A percentile compares a stretch with the other conserved stretches of the same genome.
Evolutionary conservation across 2,888 invertebrate species (phyloP).

Genomic region (Alloscopus bannaensis): DNA sequence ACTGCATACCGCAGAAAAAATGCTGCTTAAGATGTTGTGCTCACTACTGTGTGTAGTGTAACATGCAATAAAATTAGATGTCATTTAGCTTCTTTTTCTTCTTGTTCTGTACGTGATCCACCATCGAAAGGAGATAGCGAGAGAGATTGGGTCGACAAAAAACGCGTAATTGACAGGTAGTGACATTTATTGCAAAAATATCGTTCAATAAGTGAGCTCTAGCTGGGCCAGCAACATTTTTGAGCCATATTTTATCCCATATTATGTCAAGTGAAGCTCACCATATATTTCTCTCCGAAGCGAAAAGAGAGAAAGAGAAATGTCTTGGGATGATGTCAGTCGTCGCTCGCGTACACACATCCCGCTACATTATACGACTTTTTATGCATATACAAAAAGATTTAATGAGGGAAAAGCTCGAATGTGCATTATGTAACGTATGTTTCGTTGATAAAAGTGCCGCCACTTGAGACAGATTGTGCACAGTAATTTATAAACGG

Average conservation of each 20-base stretch:
- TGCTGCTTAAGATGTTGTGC: no score
- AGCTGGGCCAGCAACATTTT: constrained; percentile 4
- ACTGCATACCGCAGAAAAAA: neutral
- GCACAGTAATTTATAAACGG: constrained; percentile 43
- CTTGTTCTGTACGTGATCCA: no score
- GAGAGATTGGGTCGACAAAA: no score
- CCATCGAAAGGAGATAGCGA: no score
- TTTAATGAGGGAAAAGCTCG: no score
- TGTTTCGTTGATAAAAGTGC: no score
- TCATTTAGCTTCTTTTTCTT: no score
- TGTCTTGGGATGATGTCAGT: constrained; percentile 33
- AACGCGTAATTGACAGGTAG: constrained; percentile 45
- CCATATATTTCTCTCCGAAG: neutral
- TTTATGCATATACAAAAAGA: no score
- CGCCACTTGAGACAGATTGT: constrained; percentile 27
- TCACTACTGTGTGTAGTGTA: no score
- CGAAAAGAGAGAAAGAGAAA: constrained; percentile 15
- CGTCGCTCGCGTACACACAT: constrained; percentile 9
- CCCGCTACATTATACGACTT: no score
- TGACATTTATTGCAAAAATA: constrained; percentile 52
- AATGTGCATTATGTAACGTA: no score
- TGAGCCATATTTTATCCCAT: neutral
- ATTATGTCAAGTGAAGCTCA: neutral
- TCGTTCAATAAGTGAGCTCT: constrained; percentile 25
- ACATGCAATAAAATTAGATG: constrained; percentile 26